Conservation (phyloP, 2,113 vertebrate species). For the Zapus hudsonius region DNA sequence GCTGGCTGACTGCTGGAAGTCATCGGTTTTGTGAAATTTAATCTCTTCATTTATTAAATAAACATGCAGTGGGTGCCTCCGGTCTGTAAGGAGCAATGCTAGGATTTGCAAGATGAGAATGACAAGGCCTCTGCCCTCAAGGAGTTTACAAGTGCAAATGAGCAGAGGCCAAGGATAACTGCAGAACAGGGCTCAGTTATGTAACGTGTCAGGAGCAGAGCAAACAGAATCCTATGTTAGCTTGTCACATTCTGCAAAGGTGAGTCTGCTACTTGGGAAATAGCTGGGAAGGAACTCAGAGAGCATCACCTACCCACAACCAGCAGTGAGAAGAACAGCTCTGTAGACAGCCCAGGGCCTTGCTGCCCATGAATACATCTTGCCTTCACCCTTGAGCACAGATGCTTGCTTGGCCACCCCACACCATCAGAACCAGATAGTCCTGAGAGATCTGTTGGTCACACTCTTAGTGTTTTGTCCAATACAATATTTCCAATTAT, state of each 20-base stretch:
- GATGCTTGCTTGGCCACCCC: not conserved
- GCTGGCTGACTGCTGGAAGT: conserved; percentile 16
- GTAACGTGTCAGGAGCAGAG: not conserved
- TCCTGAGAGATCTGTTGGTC: not conserved
- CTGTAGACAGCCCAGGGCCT: not conserved
- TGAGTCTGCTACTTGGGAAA: not conserved
- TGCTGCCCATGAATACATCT: rapidly evolving
- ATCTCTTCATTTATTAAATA: conserved; percentile 48
- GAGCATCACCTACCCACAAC: not conserved
- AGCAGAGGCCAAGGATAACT: conserved; percentile 3
- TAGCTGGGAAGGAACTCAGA: not conserved
- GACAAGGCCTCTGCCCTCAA: conserved; percentile 62
- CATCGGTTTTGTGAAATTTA: not conserved
- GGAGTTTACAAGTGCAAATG: conserved; percentile 46
- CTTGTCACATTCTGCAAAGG: not conserved
- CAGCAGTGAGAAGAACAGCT: too few species aligned
- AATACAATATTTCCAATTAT: not conserved
- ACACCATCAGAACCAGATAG: not conserved
- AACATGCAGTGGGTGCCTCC: conserved; percentile 15
- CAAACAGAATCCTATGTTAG: not conserved
- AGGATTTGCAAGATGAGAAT: conserved; percentile 36
- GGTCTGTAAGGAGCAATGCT: not conserved
- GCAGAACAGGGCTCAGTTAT: not conserved
- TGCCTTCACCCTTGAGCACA: not conserved
- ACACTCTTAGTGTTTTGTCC: not conserved